A percentile compares a stretch with the other conserved stretches of the same genome.
phyloP scores from a whole-genome alignment of 2,113 vertebrate genomes.

The Nyctibius bracteatus region DNA sequence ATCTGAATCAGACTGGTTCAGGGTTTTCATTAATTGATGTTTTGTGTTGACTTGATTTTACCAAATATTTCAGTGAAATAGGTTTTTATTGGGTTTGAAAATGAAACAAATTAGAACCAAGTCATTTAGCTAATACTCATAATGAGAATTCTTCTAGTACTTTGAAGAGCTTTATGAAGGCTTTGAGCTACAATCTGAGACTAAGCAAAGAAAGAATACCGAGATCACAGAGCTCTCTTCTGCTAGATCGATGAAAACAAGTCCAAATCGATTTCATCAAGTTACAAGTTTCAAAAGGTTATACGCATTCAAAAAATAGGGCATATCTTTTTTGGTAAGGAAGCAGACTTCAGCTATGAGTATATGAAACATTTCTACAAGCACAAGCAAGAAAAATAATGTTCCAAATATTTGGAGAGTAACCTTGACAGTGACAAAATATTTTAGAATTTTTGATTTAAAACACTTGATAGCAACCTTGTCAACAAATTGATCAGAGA shows the following conservation, averaged over 20 bases:
- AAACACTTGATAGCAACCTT: not conserved
- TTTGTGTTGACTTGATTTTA: not conserved
- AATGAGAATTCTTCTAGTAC: not conserved
- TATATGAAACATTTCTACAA: not conserved
- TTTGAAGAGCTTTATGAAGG: not conserved
- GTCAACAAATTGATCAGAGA: not conserved
- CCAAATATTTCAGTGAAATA: not conserved
- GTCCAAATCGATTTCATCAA: constrained; percentile 2
- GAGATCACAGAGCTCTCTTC: not conserved
- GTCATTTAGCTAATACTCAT: not conserved
- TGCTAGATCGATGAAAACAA: not conserved
- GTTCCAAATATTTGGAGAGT: not conserved
- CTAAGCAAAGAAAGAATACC: not conserved
- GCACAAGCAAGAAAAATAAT: not conserved
- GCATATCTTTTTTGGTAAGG: not conserved
- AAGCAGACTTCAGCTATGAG: not conserved
- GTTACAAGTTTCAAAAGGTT: constrained; percentile 23
- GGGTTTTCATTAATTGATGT: not conserved
- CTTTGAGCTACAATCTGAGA: not conserved
- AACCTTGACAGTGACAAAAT: not conserved
- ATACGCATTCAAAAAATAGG: not conserved
- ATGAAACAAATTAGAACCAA: not conserved
- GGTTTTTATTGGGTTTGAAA: not conserved
- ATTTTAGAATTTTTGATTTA: not conserved
- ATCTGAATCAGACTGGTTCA: not conserved